Percentiles rank a stretch among this genome's conserved stretches.
phyloP scores from a whole-genome alignment of 2,113 vertebrate species.

The Antechinus stuartii region DNA sequence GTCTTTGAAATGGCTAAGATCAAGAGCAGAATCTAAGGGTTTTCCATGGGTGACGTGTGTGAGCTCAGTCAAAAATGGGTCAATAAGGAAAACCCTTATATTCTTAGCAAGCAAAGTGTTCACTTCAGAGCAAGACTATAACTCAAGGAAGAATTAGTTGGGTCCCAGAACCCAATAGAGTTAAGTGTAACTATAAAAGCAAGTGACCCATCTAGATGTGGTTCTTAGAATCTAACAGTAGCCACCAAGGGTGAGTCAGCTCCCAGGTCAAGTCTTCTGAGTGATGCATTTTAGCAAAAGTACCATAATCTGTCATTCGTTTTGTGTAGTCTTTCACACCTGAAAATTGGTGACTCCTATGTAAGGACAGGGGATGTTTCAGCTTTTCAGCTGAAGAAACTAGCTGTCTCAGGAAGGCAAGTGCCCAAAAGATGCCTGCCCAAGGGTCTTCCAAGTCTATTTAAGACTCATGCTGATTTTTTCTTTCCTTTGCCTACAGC shows the following conservation, averaged over 20 bases:
- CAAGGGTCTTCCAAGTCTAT: not conserved
- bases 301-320: not conserved
- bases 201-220: not conserved
- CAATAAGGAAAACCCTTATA: not conserved
- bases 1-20: not conserved
- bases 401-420: constrained; percentile 36
- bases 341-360: not conserved
- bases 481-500: not conserved
- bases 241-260: not conserved
- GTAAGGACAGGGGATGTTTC: not conserved
- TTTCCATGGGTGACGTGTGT: not conserved
- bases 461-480: not conserved
- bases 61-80: not conserved
- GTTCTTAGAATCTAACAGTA: not conserved
- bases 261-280: not conserved
- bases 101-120: not conserved
- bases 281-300: not conserved
- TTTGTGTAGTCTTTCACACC: not conserved
- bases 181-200: not conserved
- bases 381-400: not conserved
- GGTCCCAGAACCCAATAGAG: not conserved
- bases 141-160: not conserved
- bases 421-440: not conserved
- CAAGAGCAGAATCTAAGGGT: not conserved
- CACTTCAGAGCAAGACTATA: not conserved